Base-by-base conservation (phyloP, 1,140 invertebrate species). In the Bombus terrestris region DNA sequence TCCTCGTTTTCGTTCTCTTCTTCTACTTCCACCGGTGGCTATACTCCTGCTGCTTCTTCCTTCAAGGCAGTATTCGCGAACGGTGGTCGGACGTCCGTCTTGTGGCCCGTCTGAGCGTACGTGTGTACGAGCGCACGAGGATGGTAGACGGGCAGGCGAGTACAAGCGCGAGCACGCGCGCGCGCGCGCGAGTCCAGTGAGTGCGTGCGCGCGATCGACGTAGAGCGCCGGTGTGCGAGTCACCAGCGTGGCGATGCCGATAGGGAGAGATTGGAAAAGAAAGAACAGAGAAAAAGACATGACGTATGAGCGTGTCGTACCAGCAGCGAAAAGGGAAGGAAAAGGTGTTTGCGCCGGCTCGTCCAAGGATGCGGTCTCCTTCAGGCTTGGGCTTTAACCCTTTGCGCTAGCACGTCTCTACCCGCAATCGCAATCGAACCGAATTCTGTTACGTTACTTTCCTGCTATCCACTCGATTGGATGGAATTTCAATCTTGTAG, bases 1-100 rank as follows among this genome's bases (percentile, higher is more conserved):
- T 39, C 32, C 18, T 68, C 32, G 15, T 68, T 32, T 68, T 43
- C 47, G 22, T 53, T 32, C 53, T 37, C 75, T 37, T 37, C 66
- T 85, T 53, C 66, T 85, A 35, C 64, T 64, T 13, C 59, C 37
- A 53, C 64, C 82, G 47, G 86, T 64, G 71, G 64, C 47, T 75
- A 37, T 75, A 75, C 73, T 64, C 85, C 53, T 37, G 43, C 82
- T 6, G 25, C 72, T 39, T 57, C 62, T 82, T 62, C 69, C 74
- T 83, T 89, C 79, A n/a, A 89, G 77, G 62, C 80, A 47, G 88
- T 86, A 47, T 89, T 82, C 79, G 71, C 68, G 75, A 89, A 47
- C 69, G 75, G 69, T 66, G 68, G 43, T 88, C 86, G 76, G 64
- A 71, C 64, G 81, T 84, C 41, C 81, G 78, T 78, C 83, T 85